Conservation (phyloP, 2,797 vertebrate genomes). For the Xenentodon cancila region DNA sequence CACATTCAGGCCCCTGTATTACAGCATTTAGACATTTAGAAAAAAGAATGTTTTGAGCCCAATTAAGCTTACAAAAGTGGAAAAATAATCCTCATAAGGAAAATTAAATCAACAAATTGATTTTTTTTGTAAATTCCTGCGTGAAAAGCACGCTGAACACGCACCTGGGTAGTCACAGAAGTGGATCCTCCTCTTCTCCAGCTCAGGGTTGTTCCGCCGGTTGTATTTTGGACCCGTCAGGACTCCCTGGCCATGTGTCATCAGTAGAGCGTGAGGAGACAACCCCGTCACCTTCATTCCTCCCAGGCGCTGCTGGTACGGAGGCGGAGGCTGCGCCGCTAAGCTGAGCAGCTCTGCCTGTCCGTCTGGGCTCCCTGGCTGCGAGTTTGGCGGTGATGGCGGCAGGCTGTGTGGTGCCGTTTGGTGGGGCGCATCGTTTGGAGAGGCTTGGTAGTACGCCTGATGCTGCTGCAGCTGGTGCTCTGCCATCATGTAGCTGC, state of each 20-base stretch:
- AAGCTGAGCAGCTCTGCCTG: slow-evolving; percentile 85
- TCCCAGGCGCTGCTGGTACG: slow-evolving; percentile 81
- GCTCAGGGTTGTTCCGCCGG: slow-evolving; percentile 91
- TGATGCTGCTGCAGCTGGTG: slow-evolving; percentile 50
- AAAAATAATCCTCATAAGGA: no score
- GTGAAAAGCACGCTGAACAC: no score
- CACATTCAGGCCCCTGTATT: no score
- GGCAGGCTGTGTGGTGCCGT: slow-evolving; percentile 85
- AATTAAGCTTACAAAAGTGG: no score
- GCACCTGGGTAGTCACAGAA: slow-evolving; percentile 90
- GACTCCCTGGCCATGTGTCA: slow-evolving; percentile 85
- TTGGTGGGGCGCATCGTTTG: slow-evolving; percentile 60
- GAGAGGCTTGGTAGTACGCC: slow-evolving; percentile 64
- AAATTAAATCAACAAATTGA: no score
- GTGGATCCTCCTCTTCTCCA: slow-evolving; percentile 94
- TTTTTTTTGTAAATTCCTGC: no score
- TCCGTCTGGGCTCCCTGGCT: slow-evolving; percentile 90
- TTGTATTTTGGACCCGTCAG: slow-evolving; percentile 91
- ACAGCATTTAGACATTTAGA: no score
- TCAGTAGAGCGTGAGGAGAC: slow-evolving; percentile 76
- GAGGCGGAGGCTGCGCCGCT: slow-evolving; percentile 77
- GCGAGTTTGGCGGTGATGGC: slow-evolving; percentile 91
- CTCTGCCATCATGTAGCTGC: slow-evolving; percentile 81
- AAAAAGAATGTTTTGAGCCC: no score
- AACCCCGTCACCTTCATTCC: slow-evolving; percentile 83